phyloP scores from a whole-genome alignment of 2,113 vertebrate genomes.

The Abramis brama region DNA sequence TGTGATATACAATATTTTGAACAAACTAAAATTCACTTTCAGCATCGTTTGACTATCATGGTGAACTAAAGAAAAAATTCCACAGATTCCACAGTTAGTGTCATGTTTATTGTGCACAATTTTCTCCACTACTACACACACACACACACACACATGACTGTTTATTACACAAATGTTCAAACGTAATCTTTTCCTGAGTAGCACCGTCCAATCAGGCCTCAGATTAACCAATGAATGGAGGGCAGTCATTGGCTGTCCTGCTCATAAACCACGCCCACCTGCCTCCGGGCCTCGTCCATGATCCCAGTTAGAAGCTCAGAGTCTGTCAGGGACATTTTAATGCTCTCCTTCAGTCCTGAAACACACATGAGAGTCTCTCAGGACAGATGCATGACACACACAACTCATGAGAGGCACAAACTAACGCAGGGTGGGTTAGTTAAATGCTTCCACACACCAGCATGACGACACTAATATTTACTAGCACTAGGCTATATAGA shows the following conservation, averaged over 20 bases:
- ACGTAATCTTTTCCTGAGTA: neutral
- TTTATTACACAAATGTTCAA: neutral
- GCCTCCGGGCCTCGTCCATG: constrained; percentile 79
- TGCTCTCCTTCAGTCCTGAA: constrained; percentile 84
- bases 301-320: constrained; percentile 79
- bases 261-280: constrained; percentile 78
- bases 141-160: neutral
- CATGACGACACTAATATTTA: too few species aligned
- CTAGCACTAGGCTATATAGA: too few species aligned
- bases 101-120: neutral
- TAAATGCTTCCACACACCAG: too few species aligned
- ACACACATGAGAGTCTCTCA: too few species aligned
- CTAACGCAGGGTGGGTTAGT: too few species aligned
- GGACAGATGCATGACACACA: too few species aligned
- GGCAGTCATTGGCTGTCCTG: constrained; percentile 71
- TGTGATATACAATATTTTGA: neutral
- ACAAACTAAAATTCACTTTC: neutral
- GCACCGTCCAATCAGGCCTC: neutral
- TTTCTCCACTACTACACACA: neutral
- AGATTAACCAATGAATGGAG: neutral
- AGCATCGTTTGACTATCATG: neutral
- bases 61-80: neutral
- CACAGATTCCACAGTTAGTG: neutral
- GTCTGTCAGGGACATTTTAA: constrained; percentile 78
- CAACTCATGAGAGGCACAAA: too few species aligned